These are phyloP conservation scores for Pygoscelis adeliae DNA, from an alignment of 2,113 vertebrate genomes.

Conservation along the genomic window DNA sequence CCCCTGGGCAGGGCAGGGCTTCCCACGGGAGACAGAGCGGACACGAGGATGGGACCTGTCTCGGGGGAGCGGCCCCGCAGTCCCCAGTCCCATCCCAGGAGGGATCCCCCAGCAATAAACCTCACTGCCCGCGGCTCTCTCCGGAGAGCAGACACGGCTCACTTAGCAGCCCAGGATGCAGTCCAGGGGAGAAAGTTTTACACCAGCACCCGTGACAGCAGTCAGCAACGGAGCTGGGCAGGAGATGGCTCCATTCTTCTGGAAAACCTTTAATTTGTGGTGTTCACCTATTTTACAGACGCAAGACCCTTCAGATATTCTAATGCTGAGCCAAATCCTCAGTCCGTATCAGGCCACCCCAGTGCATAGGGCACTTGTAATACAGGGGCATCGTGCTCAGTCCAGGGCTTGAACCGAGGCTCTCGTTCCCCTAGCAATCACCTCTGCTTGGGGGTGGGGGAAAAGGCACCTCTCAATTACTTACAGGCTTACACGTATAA, in stretches of 20 bases:
- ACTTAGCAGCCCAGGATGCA: background rate
- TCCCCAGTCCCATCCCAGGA: background rate
- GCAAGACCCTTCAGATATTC: background rate
- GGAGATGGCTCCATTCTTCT: background rate
- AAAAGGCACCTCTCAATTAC: background rate
- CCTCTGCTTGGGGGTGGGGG: background rate
- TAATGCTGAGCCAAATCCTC: background rate
- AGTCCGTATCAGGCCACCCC: background rate
- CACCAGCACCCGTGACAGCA: accelerated
- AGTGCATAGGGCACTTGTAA: background rate
- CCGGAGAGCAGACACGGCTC: background rate
- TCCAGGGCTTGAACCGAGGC: background rate
- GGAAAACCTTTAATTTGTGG: background rate
- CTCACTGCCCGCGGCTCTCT: accelerated
- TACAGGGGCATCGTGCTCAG: background rate
- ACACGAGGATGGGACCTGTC: background rate
- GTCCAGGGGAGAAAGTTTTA: background rate
- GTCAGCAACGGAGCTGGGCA: background rate
- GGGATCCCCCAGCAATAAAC: background rate
- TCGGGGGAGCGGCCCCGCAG: background rate
- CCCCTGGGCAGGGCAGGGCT: background rate
- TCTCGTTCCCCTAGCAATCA: accelerated
- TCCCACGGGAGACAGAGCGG: accelerated
- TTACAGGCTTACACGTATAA: accelerated
- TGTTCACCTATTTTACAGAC: background rate